phyloP scores from a whole-genome alignment of 2,113 vertebrate species.

The Chrysemys picta region DNA sequence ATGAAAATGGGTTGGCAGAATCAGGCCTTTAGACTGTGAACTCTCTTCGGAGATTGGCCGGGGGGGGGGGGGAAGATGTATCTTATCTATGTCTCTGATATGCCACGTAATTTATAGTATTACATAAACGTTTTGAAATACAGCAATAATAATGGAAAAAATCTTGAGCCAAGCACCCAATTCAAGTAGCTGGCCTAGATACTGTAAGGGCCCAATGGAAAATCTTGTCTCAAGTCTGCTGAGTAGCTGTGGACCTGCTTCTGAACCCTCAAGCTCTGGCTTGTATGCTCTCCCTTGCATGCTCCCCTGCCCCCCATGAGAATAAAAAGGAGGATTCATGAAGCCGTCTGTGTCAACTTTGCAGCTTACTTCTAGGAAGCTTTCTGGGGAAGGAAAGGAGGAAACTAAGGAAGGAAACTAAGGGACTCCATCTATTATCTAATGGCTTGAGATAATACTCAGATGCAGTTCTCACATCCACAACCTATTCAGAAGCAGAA shows the following conservation, averaged over 20 bases:
- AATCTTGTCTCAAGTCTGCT: background rate
- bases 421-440: background rate
- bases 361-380: background rate
- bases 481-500: background rate
- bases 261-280: background rate
- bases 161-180: background rate
- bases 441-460: rapidly evolving
- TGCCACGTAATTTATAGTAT: background rate
- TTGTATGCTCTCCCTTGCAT: rapidly evolving
- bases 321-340: background rate
- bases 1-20: slow-evolving; percentile 13
- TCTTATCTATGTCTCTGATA: slow-evolving; percentile 24
- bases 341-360: background rate
- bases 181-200: background rate
- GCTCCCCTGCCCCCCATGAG: background rate
- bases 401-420: background rate
- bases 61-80: background rate
- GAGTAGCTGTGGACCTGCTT: background rate
- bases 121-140: background rate
- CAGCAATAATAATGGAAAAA: background rate
- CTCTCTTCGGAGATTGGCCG: background rate
- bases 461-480: background rate
- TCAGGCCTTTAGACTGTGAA: slow-evolving; percentile 15
- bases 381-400: background rate
- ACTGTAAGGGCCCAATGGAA: background rate